Conservation (phyloP, 2,113 vertebrate genomes). For the Pyxicephalus adspersus region DNA sequence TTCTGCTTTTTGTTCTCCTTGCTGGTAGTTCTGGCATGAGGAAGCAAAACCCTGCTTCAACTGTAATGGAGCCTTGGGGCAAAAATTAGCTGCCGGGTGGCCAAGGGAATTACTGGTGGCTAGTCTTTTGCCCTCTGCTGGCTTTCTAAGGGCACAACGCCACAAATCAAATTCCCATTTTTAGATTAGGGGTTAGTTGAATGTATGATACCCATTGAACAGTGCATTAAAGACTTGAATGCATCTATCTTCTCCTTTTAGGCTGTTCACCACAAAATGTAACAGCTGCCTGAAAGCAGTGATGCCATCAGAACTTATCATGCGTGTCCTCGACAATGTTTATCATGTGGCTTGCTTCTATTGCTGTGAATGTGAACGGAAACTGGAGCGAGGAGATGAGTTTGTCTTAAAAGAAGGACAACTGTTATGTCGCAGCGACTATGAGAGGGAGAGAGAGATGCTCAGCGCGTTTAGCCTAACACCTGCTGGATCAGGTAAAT, state of each 20-base stretch:
- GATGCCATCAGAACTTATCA: slow-evolving; percentile 85
- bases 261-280: slow-evolving; percentile 88
- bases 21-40: no score
- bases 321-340: slow-evolving; percentile 86
- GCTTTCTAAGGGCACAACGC: no score
- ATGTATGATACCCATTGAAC: no score
- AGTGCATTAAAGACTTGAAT: neutral
- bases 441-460: slow-evolving; percentile 91
- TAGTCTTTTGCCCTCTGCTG: no score
- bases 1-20: no score
- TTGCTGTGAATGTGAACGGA: slow-evolving; percentile 89
- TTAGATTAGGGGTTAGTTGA: no score
- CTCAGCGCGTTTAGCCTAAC: slow-evolving; percentile 84
- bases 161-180: no score
- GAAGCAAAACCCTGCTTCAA: no score
- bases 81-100: no score
- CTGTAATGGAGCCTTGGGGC: no score
- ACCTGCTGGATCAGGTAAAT: slow-evolving; percentile 82
- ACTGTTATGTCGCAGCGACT: slow-evolving; percentile 87
- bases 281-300: slow-evolving; percentile 85
- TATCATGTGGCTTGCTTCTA: slow-evolving; percentile 88
- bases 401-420: slow-evolving; percentile 91
- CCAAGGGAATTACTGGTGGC: no score
- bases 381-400: slow-evolving; percentile 86
- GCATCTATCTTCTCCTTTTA: slow-evolving; percentile 56